These are phyloP conservation scores for Coenonympha glycerion DNA, from an alignment of 2,888 invertebrate species.

Conservation along the genomic window DNA sequence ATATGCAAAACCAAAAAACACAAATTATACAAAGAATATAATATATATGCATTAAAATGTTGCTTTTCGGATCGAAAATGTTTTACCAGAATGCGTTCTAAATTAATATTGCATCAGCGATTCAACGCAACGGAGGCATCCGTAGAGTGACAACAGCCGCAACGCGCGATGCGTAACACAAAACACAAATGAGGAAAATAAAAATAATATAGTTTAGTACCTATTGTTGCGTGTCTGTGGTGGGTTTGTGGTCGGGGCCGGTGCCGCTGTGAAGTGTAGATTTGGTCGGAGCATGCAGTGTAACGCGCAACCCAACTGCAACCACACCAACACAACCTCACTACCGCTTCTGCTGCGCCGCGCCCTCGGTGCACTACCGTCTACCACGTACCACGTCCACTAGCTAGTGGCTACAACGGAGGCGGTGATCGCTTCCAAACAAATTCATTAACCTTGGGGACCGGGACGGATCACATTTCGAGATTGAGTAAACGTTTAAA, in stretches of 20 bases:
- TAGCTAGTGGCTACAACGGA: conserved; percentile 28
- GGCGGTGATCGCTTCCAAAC: conserved; percentile 55
- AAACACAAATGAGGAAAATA: conserved; percentile 66
- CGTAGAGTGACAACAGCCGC: conserved; percentile 56
- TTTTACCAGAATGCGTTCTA: conserved; percentile 60
- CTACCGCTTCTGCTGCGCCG: conserved; percentile 46
- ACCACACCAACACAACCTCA: conserved; percentile 79
- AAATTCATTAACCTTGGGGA: conserved; percentile 59
- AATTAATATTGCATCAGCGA: conserved; percentile 55
- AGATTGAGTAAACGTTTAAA: conserved; percentile 26
- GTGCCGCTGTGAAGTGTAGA: conserved; percentile 74
- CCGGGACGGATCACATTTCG: conserved; percentile 21
- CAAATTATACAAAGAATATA: conserved; percentile 20
- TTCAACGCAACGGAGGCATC: conserved; percentile 60
- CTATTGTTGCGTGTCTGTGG: conserved; percentile 75
- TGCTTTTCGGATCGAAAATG: conserved; percentile 53
- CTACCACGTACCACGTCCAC: conserved; percentile 26
- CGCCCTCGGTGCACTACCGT: conserved; percentile 20
- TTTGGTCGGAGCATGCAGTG: conserved; percentile 89
- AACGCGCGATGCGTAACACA: conserved; percentile 73
- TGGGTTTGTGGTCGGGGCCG: conserved; percentile 74
- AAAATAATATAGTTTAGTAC: conserved; percentile 72
- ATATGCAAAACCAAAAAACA: conserved; percentile 64
- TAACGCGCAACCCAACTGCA: conserved; percentile 93
- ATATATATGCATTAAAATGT: conserved; percentile 69